A percentile compares a stretch with the other conserved stretches of the same genome.
phyloP scores from a whole-genome alignment of 2,888 invertebrate genomes.

The Ophioninae sp. region DNA sequence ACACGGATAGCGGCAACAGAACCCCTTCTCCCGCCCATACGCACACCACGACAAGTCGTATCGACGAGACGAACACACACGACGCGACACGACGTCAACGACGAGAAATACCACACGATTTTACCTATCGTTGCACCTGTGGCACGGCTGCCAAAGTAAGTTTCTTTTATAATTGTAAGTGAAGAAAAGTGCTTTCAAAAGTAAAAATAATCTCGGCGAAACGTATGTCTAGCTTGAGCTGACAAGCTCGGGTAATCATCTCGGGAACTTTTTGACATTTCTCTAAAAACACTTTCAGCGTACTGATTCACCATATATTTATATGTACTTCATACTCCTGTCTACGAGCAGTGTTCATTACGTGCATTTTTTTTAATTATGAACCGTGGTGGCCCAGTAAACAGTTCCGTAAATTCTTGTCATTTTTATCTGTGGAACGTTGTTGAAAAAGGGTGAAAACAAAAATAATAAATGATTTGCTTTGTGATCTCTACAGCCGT shows the following conservation, averaged over 20 bases:
- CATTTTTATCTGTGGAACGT: not conserved
- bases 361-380: not conserved
- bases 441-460: not conserved
- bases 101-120: slow-evolving; percentile 65
- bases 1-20: slow-evolving; percentile 40
- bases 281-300: not conserved
- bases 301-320: slow-evolving; percentile 2
- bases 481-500: not conserved
- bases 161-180: slow-evolving; percentile 11
- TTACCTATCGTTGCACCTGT: slow-evolving; percentile 72
- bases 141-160: slow-evolving; percentile 68
- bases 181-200: not conserved
- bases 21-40: slow-evolving; percentile 36
- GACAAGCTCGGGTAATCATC: not conserved
- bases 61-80: slow-evolving; percentile 53
- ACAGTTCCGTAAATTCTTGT: not conserved
- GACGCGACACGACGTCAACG: slow-evolving; percentile 46
- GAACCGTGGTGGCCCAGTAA: not conserved
- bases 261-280: slow-evolving; percentile 26
- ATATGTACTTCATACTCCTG: not conserved
- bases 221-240: not conserved
- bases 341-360: not conserved
- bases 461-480: not conserved
- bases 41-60: slow-evolving; percentile 62
- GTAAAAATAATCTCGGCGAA: not conserved